Evolutionary conservation across 1,140 invertebrate species (phyloP).

Genomic region (Calliphora vicina): DNA sequence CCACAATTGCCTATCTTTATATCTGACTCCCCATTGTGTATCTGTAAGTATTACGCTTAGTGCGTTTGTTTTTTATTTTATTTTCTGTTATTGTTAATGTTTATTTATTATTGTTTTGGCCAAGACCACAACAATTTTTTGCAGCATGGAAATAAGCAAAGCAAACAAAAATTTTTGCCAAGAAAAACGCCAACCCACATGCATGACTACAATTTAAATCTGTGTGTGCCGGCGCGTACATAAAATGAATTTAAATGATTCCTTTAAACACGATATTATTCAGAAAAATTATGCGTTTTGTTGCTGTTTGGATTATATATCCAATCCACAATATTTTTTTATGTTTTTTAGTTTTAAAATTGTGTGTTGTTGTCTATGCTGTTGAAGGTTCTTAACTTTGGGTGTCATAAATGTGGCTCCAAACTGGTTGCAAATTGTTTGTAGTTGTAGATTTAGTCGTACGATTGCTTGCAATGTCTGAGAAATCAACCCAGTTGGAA

Average conservation of each 20-base stretch:
- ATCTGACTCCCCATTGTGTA: too few relatives aligned
- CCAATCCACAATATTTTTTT: background rate
- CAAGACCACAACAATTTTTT: background rate
- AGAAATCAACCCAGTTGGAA: background rate
- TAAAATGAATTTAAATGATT: background rate
- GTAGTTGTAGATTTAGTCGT: background rate
- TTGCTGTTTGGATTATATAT: background rate
- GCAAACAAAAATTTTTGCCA: background rate
- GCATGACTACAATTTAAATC: background rate
- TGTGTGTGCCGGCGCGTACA: background rate
- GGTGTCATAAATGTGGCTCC: slow-evolving; percentile 4
- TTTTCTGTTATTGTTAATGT: background rate
- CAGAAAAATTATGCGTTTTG: slow-evolving; percentile 2
- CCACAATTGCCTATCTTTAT: too few relatives aligned
- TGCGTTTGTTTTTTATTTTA: too few relatives aligned
- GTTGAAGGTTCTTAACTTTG: background rate
- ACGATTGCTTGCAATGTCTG: background rate
- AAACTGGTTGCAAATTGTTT: background rate
- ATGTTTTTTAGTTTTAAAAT: background rate
- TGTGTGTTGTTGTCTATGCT: background rate
- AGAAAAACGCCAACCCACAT: background rate
- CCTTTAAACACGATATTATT: background rate
- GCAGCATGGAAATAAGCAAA: background rate
- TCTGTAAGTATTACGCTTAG: background rate
- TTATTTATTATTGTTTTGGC: background rate